Percentiles rank a stretch among this genome's conserved stretches.
Conservation (phyloP, 2,113 vertebrate genomes). For the Tachycineta bicolor region DNA sequence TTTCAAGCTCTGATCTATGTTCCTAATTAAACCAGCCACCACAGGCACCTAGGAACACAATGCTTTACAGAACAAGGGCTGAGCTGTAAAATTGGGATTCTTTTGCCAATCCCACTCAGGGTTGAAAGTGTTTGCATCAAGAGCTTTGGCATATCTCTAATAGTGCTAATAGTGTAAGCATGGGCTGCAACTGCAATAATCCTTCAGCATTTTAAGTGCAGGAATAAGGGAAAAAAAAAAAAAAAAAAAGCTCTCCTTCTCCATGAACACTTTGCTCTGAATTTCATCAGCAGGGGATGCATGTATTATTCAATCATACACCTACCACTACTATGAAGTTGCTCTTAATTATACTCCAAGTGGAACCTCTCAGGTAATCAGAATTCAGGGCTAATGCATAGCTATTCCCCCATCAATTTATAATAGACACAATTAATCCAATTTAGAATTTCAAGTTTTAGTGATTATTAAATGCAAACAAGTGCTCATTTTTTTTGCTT, state of each 20-base stretch:
- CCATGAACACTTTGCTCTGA: slow-evolving; percentile 22
- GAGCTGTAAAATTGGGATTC: neutral
- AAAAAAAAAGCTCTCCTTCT: neutral
- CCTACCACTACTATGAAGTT: slow-evolving; percentile 54
- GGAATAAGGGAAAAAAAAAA: neutral
- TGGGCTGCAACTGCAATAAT: slow-evolving; percentile 30
- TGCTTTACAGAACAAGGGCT: neutral
- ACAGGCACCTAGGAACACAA: neutral
- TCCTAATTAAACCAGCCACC: neutral
- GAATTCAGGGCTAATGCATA: slow-evolving; percentile 69
- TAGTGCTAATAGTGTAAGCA: slow-evolving; percentile 31
- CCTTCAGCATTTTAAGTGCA: slow-evolving; percentile 11
- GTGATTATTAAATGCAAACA: slow-evolving; percentile 66
- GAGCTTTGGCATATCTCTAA: neutral
- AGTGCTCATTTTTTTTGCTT: slow-evolving; percentile 42
- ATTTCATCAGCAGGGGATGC: slow-evolving; percentile 57
- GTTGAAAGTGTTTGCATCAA: neutral
- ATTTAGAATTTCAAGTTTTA: slow-evolving; percentile 68
- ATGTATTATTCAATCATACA: slow-evolving; percentile 67
- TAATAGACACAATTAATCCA: slow-evolving; percentile 73
- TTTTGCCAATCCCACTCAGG: neutral
- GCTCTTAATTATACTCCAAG: slow-evolving; percentile 72
- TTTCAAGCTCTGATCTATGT: neutral
- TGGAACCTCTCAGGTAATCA: slow-evolving; percentile 75
- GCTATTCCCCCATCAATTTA: slow-evolving; percentile 69